phyloP scores from a whole-genome alignment of 2,797 vertebrate species.

The Syndactyla subalaris region DNA sequence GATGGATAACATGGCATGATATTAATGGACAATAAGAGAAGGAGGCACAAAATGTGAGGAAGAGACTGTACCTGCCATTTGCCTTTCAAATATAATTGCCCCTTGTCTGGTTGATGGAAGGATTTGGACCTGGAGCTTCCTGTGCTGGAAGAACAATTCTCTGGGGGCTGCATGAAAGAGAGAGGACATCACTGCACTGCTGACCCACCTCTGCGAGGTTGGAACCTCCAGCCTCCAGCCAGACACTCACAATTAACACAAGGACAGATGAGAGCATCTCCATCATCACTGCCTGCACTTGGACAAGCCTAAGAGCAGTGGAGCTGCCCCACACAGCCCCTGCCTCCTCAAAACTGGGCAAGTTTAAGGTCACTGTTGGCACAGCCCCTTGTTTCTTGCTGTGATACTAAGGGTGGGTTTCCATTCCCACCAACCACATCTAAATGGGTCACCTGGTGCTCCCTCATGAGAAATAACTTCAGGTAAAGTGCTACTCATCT shows the following conservation, averaged over 20 bases:
- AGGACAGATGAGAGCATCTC: background rate
- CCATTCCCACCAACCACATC: background rate
- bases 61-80: background rate
- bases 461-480: background rate
- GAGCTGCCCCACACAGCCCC: background rate
- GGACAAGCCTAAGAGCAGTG: rapidly evolving
- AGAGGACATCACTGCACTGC: background rate
- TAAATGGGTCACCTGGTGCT: background rate
- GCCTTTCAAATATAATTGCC: background rate
- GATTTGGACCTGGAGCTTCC: background rate
- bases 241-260: background rate
- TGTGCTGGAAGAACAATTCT: background rate
- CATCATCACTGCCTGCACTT: background rate
- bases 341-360: background rate
- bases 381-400: background rate
- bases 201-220: background rate
- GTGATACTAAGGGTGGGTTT: background rate
- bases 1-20: background rate
- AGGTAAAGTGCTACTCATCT: background rate
- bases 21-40: background rate
- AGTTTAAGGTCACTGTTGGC: rapidly evolving
- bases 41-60: background rate
- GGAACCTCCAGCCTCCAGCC: rapidly evolving
- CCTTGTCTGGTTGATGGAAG: background rate
- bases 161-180: background rate